Evolutionary conservation across 2,888 invertebrate genomes (phyloP).

Genomic region (Thereva unica): DNA sequence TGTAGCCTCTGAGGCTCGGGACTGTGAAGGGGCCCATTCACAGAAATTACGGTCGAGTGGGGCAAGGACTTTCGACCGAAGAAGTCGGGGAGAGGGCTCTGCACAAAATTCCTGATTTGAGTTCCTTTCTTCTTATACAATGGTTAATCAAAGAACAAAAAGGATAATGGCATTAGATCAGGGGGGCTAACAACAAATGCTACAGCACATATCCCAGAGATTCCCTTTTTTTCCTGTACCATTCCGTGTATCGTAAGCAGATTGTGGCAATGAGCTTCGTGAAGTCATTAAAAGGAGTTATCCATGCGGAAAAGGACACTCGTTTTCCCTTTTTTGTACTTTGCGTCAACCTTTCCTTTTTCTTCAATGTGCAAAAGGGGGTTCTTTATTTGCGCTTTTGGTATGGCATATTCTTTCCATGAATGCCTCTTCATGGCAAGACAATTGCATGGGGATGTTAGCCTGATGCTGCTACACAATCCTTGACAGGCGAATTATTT

Average conservation of each 20-base stretch:
- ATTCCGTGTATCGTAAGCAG: background rate
- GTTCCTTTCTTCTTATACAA: conserved; percentile 23
- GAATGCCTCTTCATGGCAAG: too few species aligned
- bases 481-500: too few species aligned
- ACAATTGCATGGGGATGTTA: too few species aligned
- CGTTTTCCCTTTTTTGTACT: too few species aligned
- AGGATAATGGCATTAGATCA: conserved; percentile 22
- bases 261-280: conserved; percentile 15
- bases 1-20: conserved; percentile 18
- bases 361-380: conserved; percentile 1
- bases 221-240: too few species aligned
- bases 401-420: too few species aligned
- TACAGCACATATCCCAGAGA: too few species aligned
- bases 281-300: conserved; percentile 21
- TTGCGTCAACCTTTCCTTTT: conserved; percentile 1
- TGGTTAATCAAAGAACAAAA: conserved; percentile 25
- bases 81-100: conserved; percentile 17
- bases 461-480: too few species aligned
- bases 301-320: conserved; percentile 15
- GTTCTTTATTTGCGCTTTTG: conserved; percentile 1
- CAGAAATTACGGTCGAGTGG: conserved; percentile 14
- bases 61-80: background rate
- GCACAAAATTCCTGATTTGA: conserved; percentile 26
- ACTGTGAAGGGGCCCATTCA: conserved; percentile 21
- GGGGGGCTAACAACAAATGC: conserved; percentile 4